Evolutionary conservation across 2,888 invertebrate genomes (phyloP).

Genomic region (Sycophila texana): DNA sequence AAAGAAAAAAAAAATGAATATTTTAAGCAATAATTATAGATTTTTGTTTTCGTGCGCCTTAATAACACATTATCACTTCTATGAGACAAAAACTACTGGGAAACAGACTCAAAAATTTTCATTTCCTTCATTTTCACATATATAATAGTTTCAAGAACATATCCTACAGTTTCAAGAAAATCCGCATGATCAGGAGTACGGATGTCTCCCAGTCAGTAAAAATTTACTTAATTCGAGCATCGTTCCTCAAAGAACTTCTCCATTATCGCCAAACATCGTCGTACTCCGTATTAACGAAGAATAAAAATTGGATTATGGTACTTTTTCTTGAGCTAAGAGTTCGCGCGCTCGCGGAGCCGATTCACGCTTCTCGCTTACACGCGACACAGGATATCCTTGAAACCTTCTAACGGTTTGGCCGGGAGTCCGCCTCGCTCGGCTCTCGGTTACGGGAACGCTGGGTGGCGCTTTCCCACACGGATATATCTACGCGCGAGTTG

Average conservation of each 20-base stretch:
- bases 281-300: neutral
- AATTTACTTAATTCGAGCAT: neutral
- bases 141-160: too few relatives aligned
- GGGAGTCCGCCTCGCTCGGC: conserved; percentile 46
- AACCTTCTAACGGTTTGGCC: conserved; percentile 70
- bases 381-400: conserved; percentile 74
- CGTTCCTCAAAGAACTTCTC: neutral
- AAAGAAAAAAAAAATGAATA: too few relatives aligned
- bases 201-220: too few relatives aligned
- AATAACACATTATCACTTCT: too few relatives aligned
- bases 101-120: too few relatives aligned
- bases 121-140: neutral
- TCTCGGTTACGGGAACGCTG: conserved; percentile 43
- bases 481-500: conserved; percentile 10
- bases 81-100: too few relatives aligned
- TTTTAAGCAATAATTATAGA: too few relatives aligned
- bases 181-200: too few relatives aligned
- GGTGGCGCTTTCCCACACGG: conserved; percentile 52
- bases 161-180: too few relatives aligned
- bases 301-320: neutral
- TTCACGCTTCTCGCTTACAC: conserved; percentile 69
- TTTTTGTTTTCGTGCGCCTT: too few relatives aligned
- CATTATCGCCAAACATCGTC: too few relatives aligned
- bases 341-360: conserved; percentile 61
- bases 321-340: neutral